Conservation (phyloP, 2,888 invertebrate genomes). For the Cosmia trapezina region DNA sequence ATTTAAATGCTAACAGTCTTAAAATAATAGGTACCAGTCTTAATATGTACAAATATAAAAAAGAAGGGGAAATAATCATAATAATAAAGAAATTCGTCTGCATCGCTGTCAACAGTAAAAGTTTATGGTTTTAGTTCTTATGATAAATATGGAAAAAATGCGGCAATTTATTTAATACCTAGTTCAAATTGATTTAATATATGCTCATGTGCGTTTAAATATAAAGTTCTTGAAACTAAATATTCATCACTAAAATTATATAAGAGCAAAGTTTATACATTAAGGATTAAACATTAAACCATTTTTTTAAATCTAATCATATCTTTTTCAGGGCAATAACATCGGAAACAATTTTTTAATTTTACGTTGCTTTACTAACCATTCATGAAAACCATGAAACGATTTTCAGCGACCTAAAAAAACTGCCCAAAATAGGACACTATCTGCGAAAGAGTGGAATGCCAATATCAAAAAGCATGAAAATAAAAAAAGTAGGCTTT, state of each 20-base stretch:
- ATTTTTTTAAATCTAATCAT: too few species aligned
- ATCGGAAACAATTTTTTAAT: not conserved
- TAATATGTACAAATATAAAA: too few species aligned
- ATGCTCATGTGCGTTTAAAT: too few species aligned
- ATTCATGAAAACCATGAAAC: not conserved
- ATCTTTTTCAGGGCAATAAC: too few species aligned
- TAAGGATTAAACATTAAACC: not conserved
- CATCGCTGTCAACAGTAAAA: too few species aligned
- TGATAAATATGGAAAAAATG: not conserved
- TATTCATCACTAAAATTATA: not conserved
- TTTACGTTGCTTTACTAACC: not conserved
- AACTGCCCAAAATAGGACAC: not conserved
- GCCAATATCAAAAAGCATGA: slow-evolving; percentile 31
- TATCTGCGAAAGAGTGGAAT: slow-evolving; percentile 7
- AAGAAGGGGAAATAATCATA: too few species aligned
- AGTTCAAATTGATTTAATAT: not conserved
- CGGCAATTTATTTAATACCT: not conserved
- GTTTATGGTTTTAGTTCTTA: not conserved
- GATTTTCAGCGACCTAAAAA: not conserved
- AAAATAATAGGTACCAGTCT: too few species aligned
- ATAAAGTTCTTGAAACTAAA: not conserved
- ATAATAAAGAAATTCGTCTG: too few species aligned
- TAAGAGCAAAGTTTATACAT: not conserved
- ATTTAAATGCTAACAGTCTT: too few species aligned
- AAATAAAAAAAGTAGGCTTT: slow-evolving; percentile 71